Evolutionary conservation across 2,797 vertebrate species (phyloP), one percentile per base, ranked within the genome.

Genomic region (Anomalospiza imberbis): DNA sequence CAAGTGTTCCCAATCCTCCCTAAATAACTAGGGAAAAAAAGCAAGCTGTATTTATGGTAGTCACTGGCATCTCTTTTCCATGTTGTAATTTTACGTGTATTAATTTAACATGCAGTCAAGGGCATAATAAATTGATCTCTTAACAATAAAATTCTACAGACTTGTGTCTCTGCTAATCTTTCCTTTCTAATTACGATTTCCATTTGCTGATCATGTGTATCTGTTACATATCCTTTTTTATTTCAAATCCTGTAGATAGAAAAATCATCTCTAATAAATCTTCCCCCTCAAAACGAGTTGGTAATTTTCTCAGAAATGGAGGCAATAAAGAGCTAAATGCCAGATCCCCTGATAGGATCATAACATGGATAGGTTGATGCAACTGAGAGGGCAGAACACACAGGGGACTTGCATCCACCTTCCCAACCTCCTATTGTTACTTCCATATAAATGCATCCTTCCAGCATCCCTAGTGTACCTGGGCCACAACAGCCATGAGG

Each of bases 21-120:
- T 45, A 85, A 85, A 75, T 72, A 57, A 89, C 73, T 57, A 47
- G 25, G 55, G 55, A 44, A 90, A 63, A 75, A 78, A 81, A 90
- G 91, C 77, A n/a, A 73, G 76, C 73, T 68, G 53, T 57, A 40
- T 83, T 91, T 76, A 58, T 74, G 91, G 66, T 50, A 72, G 57
- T 63, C 84, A 40, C 45, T 54, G 25, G 84, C 45, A 91, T 78
- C 36, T 61, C 72, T 85, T 81, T 70, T 72, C 36, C 8, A 3
- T 34, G 40, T 70, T 85, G 88, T 45, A 36, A 50, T 93, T 84
- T 60, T 47, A 71, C 3, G 3, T 85, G 63, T 82, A 79, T 72
- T 89, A 71, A 88, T 86, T 85, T 83, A 77, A 89, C 57, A 68
- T 85, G 74, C 53, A 89, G 66, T 60, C 88, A 68, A 91, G 82